Percentiles rank a stretch among this genome's conserved stretches.
phyloP scores from a whole-genome alignment of 2,113 vertebrate species.

The Actenoides hombroni region DNA sequence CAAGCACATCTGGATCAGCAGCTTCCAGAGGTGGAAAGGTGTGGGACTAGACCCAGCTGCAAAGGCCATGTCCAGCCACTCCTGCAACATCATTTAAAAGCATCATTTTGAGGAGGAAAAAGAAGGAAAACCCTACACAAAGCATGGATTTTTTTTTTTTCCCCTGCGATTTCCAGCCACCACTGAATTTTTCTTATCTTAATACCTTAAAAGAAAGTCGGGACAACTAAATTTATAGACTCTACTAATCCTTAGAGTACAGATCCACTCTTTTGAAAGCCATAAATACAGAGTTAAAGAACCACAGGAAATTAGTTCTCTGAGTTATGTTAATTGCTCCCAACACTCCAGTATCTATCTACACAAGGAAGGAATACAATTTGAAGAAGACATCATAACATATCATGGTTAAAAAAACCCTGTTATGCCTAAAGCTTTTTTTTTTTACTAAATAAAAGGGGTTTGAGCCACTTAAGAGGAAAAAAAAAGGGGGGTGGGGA shows the following conservation, averaged over 20 bases:
- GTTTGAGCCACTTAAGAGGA: conserved; percentile 24
- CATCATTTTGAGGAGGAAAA: not conserved
- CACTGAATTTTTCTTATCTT: conserved; percentile 46
- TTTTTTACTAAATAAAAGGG: not conserved
- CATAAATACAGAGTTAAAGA: conserved; percentile 53
- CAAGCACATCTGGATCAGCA: not conserved
- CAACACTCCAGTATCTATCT: conserved; percentile 44
- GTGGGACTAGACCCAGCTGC: too few relatives aligned
- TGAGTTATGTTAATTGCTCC: conserved; percentile 68
- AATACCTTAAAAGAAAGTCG: conserved; percentile 40
- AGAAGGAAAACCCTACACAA: not conserved
- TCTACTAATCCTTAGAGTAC: conserved; percentile 47
- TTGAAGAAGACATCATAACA: conserved; percentile 44
- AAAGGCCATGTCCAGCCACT: not conserved
- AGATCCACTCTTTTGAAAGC: conserved; percentile 43
- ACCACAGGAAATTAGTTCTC: conserved; percentile 58
- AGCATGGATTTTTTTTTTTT: not conserved
- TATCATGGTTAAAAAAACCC: not conserved
- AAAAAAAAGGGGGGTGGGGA: not conserved
- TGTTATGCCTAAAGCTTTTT: not conserved
- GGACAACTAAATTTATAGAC: conserved; percentile 45
- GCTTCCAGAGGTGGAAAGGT: not conserved
- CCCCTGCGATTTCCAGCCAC: not conserved
- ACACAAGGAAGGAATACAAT: conserved; percentile 14
- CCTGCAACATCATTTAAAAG: not conserved